Percentiles rank a stretch among this genome's conserved stretches.
Conservation (phyloP, 2,797 vertebrate genomes). For the Syngnathus acus region DNA sequence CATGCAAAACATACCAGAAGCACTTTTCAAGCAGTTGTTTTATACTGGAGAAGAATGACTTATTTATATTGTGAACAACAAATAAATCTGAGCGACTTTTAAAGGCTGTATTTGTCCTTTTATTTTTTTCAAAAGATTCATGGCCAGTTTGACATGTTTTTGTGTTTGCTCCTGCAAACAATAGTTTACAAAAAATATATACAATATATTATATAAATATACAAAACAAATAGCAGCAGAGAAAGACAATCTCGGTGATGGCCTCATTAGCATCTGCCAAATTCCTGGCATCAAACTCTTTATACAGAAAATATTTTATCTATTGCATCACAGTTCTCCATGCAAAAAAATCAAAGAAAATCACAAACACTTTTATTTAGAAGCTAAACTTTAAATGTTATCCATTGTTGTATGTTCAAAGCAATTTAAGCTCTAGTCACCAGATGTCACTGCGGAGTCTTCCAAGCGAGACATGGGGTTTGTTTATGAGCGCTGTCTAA, state of each 20-base stretch:
- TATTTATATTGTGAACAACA: conserved; percentile 41
- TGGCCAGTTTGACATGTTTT: conserved; percentile 26
- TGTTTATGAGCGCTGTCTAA: conserved; percentile 42
- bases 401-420: background rate
- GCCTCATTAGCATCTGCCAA: conserved; percentile 37
- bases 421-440: conserved; percentile 30
- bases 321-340: background rate
- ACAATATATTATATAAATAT: too few species aligned
- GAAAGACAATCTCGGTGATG: conserved; percentile 30
- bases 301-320: background rate
- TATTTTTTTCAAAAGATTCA: conserved; percentile 20
- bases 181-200: conserved; percentile 21
- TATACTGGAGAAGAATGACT: conserved; percentile 25
- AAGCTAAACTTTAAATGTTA: background rate
- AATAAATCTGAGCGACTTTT: conserved; percentile 39
- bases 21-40: conserved; percentile 25
- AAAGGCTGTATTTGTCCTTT: conserved; percentile 32
- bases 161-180: conserved; percentile 18
- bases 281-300: conserved; percentile 20
- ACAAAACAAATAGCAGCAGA: conserved; percentile 44
- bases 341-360: background rate
- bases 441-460: conserved; percentile 49
- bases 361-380: background rate
- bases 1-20: conserved; percentile 10
- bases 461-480: conserved; percentile 13